Base-by-base conservation (phyloP, 2,888 invertebrate genomes). In the Orchesella flavescens region DNA sequence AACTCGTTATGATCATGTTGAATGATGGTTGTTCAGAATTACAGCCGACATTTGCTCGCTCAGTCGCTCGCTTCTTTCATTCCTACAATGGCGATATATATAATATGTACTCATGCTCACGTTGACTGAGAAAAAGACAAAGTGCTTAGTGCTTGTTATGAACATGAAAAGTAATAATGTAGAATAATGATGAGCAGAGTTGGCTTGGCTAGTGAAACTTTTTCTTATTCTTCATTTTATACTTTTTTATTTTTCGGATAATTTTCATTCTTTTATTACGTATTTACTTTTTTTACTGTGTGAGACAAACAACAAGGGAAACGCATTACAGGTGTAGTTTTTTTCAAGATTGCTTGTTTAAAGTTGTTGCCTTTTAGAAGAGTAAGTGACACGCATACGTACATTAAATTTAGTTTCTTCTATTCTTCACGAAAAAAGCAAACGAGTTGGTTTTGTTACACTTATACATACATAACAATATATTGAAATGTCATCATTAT, bases 1-100 rank as follows among this genome's bases (percentile, higher is more conserved):
- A 82, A 76, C 82, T 82, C 82, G 82, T 82, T 82, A 82, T 82
- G 76, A 75, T 82, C 76, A 82, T 82, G 75, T 82, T 76, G 71
- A 82, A 76, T 82, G 82, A 82, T 82, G 76, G 74, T 71, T 69
- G 76, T 82, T 53, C 21, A 63, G 43, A 75, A 82, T 82, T 82
- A 82, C 82, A 69, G 71, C 63, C 63, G 82, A 59, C 81, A 75
- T 74, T 81, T 76, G 53, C 71, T 74, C 80, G 44, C 34, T 55
- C 55, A 12, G 68, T 81, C 71, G 53, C 71, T 74, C 80, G 44
- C 34, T 55, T 34, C 12, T 57, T 49, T 66, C 53, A 13, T 76
- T 71, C 53, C 66, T 19, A 68, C 76, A 68, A 77, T 59, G 57
- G 76, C 23, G 76, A 9, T 76, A 68, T 53, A 34, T 73, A n/a